A percentile compares a stretch with the other conserved stretches of the same genome.
These are phyloP conservation scores for Yponomeuta cagnagella DNA, from an alignment of 2,888 invertebrate species.

Conservation along the genomic window DNA sequence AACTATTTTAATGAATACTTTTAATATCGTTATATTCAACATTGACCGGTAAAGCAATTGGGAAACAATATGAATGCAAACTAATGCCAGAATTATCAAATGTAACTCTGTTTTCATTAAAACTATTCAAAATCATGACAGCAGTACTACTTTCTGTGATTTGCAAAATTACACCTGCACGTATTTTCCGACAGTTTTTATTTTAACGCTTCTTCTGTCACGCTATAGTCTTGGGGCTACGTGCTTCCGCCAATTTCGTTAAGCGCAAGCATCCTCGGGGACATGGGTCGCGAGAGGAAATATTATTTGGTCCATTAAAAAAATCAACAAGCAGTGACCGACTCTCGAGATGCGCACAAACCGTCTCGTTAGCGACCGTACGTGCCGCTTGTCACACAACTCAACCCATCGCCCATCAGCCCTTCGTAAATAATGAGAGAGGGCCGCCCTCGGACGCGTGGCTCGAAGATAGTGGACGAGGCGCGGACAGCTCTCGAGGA, in stretches of 20 bases:
- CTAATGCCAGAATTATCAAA: no score
- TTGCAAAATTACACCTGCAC: slow-evolving; percentile 42
- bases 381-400: slow-evolving; percentile 73
- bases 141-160: slow-evolving; percentile 44
- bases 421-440: slow-evolving; percentile 75
- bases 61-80: no score
- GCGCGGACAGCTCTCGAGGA: slow-evolving; percentile 4
- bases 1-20: no score
- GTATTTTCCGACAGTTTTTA: background rate
- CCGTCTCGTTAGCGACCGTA: slow-evolving; percentile 73
- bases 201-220: background rate
- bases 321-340: slow-evolving; percentile 70
- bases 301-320: slow-evolving; percentile 71
- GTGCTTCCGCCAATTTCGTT: slow-evolving; percentile 24
- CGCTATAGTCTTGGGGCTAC: slow-evolving; percentile 27
- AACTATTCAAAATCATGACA: no score
- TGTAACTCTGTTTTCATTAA: no score
- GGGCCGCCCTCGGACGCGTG: slow-evolving; percentile 39
- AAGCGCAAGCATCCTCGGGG: slow-evolving; percentile 42
- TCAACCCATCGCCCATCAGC: slow-evolving; percentile 68
- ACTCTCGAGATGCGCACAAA: slow-evolving; percentile 67
- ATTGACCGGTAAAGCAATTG: no score
- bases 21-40: no score
- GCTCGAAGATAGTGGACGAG: slow-evolving; percentile 14
- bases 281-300: slow-evolving; percentile 37